Percentiles rank a stretch among this genome's conserved stretches.
These are phyloP conservation scores for Eublepharis macularius DNA, from an alignment of 2,113 vertebrate genomes.

Conservation along the genomic window DNA sequence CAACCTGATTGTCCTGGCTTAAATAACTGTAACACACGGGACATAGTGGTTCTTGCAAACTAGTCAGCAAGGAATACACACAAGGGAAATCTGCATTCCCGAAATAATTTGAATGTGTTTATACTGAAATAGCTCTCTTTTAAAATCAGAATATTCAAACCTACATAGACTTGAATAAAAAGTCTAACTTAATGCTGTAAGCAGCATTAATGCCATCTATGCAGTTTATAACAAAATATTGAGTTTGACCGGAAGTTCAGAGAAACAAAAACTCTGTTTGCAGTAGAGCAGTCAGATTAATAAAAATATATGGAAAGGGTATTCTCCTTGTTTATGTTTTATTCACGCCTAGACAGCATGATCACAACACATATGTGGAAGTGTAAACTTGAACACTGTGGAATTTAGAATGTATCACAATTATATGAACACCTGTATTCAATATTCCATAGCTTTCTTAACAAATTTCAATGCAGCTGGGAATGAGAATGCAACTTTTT, in stretches of 20 bases:
- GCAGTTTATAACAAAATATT: not conserved
- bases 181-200: not conserved
- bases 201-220: not conserved
- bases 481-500: not conserved
- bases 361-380: conserved; percentile 24
- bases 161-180: not conserved
- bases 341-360: conserved; percentile 27
- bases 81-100: not conserved
- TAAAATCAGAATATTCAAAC: not conserved
- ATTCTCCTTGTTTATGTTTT: conserved; percentile 26
- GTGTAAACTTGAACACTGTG: conserved; percentile 27
- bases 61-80: not conserved
- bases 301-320: conserved; percentile 17
- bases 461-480: conserved; percentile 11
- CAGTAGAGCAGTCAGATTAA: conserved; percentile 11
- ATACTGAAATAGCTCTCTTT: not conserved
- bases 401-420: conserved; percentile 10
- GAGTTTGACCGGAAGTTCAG: no score
- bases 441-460: conserved; percentile 29
- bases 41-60: not conserved
- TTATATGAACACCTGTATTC: conserved; percentile 24
- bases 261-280: not conserved
- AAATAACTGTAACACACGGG: not conserved
- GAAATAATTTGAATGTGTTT: not conserved
- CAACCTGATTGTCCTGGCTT: not conserved